Evolutionary conservation across 2,888 invertebrate species (phyloP), one percentile per base, ranked within the genome.

Genomic region (Euplexia lucipara): DNA sequence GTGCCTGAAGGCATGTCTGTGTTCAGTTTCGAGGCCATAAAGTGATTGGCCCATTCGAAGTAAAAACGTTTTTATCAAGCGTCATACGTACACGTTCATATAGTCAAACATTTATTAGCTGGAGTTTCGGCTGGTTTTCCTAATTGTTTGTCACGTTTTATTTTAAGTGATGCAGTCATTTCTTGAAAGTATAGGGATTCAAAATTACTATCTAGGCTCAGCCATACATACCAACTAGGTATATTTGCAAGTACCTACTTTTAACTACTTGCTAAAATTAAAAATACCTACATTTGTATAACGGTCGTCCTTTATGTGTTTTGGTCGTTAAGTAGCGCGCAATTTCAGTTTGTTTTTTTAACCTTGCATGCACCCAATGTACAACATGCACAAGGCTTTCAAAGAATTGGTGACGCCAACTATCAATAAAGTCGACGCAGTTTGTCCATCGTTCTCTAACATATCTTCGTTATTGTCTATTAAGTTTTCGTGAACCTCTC

Each of bases 381-480:
- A 75, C 71, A 80, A 81, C 57, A 76, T 59, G 68, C 54, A 75
- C 71, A 80, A 81, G 74, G 67, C 57, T 75, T 83, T 76, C 75
- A 73, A 79, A 84, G 84, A 85, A 83, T 72, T 68, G 70, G 73
- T 89, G 91, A 88, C 91, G 91, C 87, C 85, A 90, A 79, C 78
- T 59, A 47, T 68, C 32, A 57, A 78, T 81, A 86, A 84, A 79
- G 81, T 87, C 92, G 92, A 93, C 92, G 93, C 91, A 93, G 88
- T 88, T 86, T 85, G 83, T 85, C 84, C 81, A 84, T 79, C 82
- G 81, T 86, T 80, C 82, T 75, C 74, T 86, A 90, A 91, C 91
- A 88, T 87, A 83, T 90, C 90, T 90, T 93, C 88, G 90, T 93
- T 91, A 89, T 83, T 83, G 88, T 87, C 90, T 86, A 90, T 91